Evolutionary conservation across 2,113 vertebrate genomes (phyloP).

Genomic region (Thinocorus orbignyianus): DNA sequence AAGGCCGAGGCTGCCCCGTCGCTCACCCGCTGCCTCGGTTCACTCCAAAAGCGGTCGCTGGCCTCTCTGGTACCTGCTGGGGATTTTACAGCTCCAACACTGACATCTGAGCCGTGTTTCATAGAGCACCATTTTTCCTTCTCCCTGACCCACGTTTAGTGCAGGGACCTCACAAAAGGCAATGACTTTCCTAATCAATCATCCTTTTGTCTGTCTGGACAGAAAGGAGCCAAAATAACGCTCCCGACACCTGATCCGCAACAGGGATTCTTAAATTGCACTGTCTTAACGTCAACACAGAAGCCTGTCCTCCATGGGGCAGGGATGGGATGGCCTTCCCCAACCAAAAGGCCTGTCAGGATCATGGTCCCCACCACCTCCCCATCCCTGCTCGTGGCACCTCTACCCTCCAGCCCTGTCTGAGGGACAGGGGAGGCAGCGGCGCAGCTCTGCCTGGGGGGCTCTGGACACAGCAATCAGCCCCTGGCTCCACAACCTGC

Average conservation of each 20-base stretch:
- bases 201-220: neutral
- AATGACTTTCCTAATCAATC: neutral
- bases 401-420: accelerated
- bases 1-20: neutral
- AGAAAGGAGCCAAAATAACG: neutral
- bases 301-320: neutral
- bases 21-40: neutral
- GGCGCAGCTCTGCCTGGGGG: accelerated
- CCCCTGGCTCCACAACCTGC: neutral
- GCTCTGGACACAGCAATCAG: neutral
- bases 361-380: accelerated
- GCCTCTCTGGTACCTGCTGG: neutral
- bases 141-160: neutral
- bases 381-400: neutral
- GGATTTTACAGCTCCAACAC: neutral
- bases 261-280: neutral
- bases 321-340: neutral
- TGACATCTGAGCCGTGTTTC: neutral
- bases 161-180: neutral
- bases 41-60: neutral
- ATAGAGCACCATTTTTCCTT: neutral
- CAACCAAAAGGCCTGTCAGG: neutral
- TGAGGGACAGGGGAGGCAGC: neutral
- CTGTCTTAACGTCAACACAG: neutral
- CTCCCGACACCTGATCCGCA: neutral